Percentiles rank a stretch among this genome's conserved stretches.
phyloP scores from a whole-genome alignment of 1,140 invertebrate genomes.

The Lasioglossum albipes region DNA sequence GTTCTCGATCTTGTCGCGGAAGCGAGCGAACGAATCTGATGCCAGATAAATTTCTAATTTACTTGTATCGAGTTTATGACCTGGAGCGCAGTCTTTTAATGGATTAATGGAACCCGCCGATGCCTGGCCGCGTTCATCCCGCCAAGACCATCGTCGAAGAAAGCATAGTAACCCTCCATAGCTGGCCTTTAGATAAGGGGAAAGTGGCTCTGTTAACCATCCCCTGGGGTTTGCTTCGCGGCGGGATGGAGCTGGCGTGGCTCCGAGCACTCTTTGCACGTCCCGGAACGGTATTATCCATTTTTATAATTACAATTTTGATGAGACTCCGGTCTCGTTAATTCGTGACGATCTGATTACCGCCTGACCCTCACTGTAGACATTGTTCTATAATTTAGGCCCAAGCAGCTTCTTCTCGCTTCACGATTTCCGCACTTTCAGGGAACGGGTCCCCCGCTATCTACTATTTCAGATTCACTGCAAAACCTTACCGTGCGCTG shows the following conservation, averaged over 20 bases:
- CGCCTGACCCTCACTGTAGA: too few species aligned
- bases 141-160: neutral
- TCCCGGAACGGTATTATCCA: neutral
- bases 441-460: too few species aligned
- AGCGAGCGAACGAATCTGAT: constrained; percentile 34
- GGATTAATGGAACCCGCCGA: constrained; percentile 48
- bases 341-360: too few species aligned
- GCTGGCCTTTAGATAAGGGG: constrained; percentile 23
- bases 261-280: neutral
- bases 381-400: too few species aligned
- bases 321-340: neutral
- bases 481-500: too few species aligned
- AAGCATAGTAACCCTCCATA: constrained; percentile 19
- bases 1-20: constrained; percentile 35
- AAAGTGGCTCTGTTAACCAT: constrained; percentile 9
- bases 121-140: constrained; percentile 31
- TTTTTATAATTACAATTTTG: neutral
- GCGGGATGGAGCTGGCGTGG: neutral
- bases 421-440: too few species aligned
- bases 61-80: constrained; percentile 50
- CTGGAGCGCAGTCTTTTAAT: constrained; percentile 40
- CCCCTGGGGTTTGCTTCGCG: neutral
- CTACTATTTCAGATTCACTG: too few species aligned
- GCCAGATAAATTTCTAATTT: constrained; percentile 57
- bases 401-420: too few species aligned